Evolutionary conservation across 2,113 vertebrate species (phyloP).

Genomic region (Manacus vitellinus): DNA sequence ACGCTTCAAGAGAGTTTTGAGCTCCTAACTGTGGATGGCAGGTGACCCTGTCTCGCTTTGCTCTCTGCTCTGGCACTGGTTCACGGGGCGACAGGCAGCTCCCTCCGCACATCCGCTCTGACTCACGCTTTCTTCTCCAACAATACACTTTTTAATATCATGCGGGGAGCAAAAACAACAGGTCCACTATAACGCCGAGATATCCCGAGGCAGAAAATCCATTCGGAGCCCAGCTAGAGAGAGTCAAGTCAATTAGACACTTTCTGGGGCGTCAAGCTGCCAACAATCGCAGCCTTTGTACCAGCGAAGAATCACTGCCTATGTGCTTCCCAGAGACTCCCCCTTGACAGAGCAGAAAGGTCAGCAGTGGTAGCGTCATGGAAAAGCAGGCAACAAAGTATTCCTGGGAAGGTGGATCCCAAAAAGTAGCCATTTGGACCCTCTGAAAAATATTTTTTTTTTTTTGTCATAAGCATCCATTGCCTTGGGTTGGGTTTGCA

Average conservation of each 20-base stretch:
- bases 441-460: not conserved
- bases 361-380: constrained; percentile 66
- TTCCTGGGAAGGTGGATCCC: constrained; percentile 26
- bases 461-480: not conserved
- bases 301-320: constrained; percentile 71
- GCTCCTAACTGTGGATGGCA: not conserved
- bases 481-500: not conserved
- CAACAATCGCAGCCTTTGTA: constrained; percentile 81
- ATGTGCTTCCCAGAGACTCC: constrained; percentile 49
- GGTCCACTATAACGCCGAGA: constrained; percentile 65
- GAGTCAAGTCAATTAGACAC: constrained; percentile 71
- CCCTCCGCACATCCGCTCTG: constrained; percentile 12
- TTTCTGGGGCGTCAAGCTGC: constrained; percentile 57
- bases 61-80: not conserved
- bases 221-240: constrained; percentile 51
- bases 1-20: not conserved
- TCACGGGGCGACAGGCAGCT: not conserved
- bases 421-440: not conserved
- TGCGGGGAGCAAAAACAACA: constrained; percentile 60
- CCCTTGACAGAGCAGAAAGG: constrained; percentile 71
- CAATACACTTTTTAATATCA: constrained; percentile 66
- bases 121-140: constrained; percentile 3
- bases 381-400: constrained; percentile 62
- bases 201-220: constrained; percentile 67
- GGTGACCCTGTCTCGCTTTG: not conserved